Percentiles rank a stretch among this genome's conserved stretches.
Evolutionary conservation across 2,888 invertebrate genomes (phyloP).

Genomic region (Drosophila barbarae): DNA sequence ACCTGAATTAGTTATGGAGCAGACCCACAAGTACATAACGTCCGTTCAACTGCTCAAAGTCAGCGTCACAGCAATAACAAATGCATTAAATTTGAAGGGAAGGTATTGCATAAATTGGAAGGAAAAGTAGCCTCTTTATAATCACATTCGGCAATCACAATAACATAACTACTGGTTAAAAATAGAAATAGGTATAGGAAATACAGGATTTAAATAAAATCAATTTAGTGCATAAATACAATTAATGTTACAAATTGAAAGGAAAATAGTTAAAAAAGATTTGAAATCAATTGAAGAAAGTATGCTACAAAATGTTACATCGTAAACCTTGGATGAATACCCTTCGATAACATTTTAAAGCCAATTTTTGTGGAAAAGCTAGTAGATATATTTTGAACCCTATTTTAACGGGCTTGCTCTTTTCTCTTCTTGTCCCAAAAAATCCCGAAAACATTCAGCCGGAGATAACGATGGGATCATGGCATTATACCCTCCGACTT

Average conservation of each 20-base stretch:
- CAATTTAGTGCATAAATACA: no score
- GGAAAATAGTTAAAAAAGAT: no score
- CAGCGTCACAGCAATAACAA: conserved; percentile 10
- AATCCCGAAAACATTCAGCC: background rate
- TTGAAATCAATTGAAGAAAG: background rate
- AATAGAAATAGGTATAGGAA: no score
- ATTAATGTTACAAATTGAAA: no score
- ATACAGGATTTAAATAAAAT: no score
- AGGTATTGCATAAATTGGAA: conserved; percentile 1
- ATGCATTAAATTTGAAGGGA: conserved; percentile 1
- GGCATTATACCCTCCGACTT: background rate
- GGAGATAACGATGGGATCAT: conserved; percentile 3
- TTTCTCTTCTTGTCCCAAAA: background rate
- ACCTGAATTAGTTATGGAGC: conserved; percentile 27
- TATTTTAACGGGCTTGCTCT: background rate
- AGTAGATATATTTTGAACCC: background rate
- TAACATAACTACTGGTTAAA: background rate
- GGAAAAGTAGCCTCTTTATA: background rate
- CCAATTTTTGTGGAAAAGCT: background rate
- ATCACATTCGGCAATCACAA: background rate
- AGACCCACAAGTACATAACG: conserved; percentile 21
- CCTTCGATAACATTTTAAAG: background rate
- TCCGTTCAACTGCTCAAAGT: background rate
- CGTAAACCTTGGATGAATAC: background rate
- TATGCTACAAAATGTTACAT: no score